phyloP scores from a whole-genome alignment of 2,888 invertebrate species.

The Poecilobothrus nobilitatus region DNA sequence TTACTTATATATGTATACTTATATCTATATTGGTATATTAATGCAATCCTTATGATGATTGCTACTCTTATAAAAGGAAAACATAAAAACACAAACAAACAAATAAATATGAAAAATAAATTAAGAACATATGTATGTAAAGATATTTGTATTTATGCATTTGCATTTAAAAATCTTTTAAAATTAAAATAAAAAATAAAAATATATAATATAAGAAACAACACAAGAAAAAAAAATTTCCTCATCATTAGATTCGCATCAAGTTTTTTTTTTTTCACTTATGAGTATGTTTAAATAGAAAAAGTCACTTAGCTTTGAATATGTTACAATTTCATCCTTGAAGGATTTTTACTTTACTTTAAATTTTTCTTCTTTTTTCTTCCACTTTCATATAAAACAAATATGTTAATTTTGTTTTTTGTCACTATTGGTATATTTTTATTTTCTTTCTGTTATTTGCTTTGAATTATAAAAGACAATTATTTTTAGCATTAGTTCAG shows the following conservation, averaged over 20 bases:
- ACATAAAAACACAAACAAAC: too few relatives aligned
- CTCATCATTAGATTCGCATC: not conserved
- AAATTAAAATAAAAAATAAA: not conserved
- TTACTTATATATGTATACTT: too few relatives aligned
- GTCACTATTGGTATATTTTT: too few relatives aligned
- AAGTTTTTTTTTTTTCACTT: not conserved
- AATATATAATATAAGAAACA: not conserved
- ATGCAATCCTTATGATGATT: not conserved
- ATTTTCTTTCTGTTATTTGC: too few relatives aligned
- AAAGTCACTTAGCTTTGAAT: not conserved
- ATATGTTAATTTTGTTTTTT: too few relatives aligned
- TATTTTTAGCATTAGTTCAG: too few relatives aligned
- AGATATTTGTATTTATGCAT: too few relatives aligned
- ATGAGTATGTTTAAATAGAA: too few relatives aligned
- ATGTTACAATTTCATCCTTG: not conserved
- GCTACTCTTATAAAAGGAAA: not conserved
- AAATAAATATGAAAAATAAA: too few relatives aligned
- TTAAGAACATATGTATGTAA: too few relatives aligned
- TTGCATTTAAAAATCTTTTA: too few relatives aligned
- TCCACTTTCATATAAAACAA: not conserved
- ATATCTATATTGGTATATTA: not conserved
- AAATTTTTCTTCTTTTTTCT: not conserved
- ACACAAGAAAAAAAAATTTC: not conserved
- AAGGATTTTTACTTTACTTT: not conserved
- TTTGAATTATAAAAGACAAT: too few relatives aligned